A percentile compares a stretch with the other conserved stretches of the same genome.
Conservation (phyloP, 2,113 vertebrate species). For the Anhinga anhinga region DNA sequence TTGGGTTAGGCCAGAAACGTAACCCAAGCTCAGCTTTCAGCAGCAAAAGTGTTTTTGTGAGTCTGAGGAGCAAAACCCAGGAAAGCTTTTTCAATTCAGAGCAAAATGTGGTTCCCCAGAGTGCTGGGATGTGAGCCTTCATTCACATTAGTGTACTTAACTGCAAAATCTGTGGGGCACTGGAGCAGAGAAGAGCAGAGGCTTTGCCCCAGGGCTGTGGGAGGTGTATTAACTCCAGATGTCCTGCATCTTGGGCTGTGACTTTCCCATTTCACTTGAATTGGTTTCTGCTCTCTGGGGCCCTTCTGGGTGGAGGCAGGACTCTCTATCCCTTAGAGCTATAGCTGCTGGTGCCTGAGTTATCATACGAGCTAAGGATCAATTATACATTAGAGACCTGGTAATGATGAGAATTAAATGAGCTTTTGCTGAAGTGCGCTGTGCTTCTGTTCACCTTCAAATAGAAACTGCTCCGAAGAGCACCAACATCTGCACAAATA, state of each 20-base stretch:
- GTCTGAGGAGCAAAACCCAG: neutral
- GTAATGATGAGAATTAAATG: conserved; percentile 73
- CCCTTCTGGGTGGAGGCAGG: neutral
- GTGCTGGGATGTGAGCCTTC: rapidly evolving
- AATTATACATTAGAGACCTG: conserved; percentile 66
- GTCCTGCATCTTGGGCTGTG: neutral
- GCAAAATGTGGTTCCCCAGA: neutral
- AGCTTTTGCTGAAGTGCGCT: conserved; percentile 48
- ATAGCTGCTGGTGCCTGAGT: neutral
- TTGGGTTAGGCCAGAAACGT: neutral
- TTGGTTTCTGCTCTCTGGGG: neutral
- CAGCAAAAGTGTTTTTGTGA: neutral
- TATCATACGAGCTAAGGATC: conserved; percentile 54
- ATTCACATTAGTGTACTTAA: rapidly evolving
- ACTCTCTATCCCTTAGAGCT: neutral
- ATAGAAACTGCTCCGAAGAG: conserved; percentile 55
- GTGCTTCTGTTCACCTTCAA: conserved; percentile 53
- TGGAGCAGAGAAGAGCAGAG: neutral
- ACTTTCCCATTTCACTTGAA: neutral
- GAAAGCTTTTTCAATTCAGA: neutral
- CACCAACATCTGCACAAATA: conserved; percentile 68
- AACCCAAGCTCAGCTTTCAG: neutral
- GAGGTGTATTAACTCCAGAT: neutral
- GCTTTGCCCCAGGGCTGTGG: neutral
- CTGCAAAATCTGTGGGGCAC: neutral